Base-by-base conservation (phyloP, 2,888 invertebrate species). In the Amphimallon solstitiale region DNA sequence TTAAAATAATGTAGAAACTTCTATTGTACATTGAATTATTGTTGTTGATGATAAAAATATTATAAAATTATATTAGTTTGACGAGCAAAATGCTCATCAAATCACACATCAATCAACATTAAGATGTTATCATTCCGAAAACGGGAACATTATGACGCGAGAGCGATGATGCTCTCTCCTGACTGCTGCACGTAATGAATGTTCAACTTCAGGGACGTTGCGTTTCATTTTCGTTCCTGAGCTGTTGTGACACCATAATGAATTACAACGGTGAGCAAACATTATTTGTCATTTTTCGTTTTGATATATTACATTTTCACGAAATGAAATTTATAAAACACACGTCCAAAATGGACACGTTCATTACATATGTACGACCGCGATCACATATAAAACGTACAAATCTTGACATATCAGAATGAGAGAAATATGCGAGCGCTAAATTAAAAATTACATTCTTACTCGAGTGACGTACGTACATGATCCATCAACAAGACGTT, bases 191-290 rank as follows among this genome's bases (percentile, higher is more conserved):
- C 29, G 5, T 29, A 29, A 29, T 29, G 29, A 29, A 29, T 29
- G 5, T 29, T 29, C 7, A 29, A 29, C 6, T 29, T 29, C 29
- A 9, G 29, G 29, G 29, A 29, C 29, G 29, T 29, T 29, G 6
- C 29, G 29, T n/a, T n/a, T n/a, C n/a, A n/a, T 29, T 29, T 29
- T 29, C 29, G 29, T 29, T 29, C 2, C 29, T 5, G 29, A 29
- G 29, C 9, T 51, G 15, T 51, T 14, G 35, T 51, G 51, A 51
- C 51, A 35, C 35, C 51, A 15, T 51, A 51, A 51, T 51, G 51
- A 51, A 51, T 51, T 51, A 51, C 23, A 51, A 35, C 51, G 35
- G 35, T 17, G 35, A 35, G 51, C 35, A 51, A 51, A 51, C n/a
- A 51, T 34, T 17, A 34, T 51, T 51, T 51, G 51, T 51, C 51